A percentile compares a stretch with the other conserved stretches of the same genome.
phyloP scores from a whole-genome alignment of 2,113 vertebrate genomes.

The Aspiorhynchus laticeps region DNA sequence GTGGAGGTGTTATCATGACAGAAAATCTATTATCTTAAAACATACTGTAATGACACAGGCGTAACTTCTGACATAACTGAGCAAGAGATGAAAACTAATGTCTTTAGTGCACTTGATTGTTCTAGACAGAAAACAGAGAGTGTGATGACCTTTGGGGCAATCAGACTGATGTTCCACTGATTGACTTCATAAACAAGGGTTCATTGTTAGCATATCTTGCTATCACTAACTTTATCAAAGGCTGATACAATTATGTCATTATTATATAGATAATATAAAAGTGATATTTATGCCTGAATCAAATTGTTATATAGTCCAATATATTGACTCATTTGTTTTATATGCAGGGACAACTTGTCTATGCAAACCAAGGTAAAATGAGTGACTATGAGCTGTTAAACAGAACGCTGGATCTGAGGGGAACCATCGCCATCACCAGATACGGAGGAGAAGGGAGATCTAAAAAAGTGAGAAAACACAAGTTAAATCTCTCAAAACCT shows the following conservation, averaged over 20 bases:
- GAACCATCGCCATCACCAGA: conserved; percentile 84
- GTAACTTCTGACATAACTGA: background rate
- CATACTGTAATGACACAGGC: background rate
- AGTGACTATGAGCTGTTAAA: conserved; percentile 75
- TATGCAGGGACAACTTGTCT: conserved; percentile 84
- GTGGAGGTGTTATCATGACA: background rate
- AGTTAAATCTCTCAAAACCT: background rate
- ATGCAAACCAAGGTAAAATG: conserved; percentile 81
- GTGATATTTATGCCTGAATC: background rate
- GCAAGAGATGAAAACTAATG: background rate
- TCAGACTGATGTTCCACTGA: background rate
- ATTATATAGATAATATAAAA: background rate
- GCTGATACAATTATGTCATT: background rate
- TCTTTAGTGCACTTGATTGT: background rate
- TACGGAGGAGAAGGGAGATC: conserved; percentile 83
- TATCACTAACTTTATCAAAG: background rate
- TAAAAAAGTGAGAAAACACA: conserved; percentile 74
- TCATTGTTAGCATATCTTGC: background rate
- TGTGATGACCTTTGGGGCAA: conserved; percentile 46
- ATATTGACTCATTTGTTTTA: background rate
- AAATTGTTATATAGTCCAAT: background rate
- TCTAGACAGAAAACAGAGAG: background rate
- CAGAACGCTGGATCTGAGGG: conserved; percentile 68
- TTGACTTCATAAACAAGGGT: background rate
- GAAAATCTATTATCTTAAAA: background rate